Conservation (phyloP, 2,888 invertebrate species). For the Cecidostiba fungosa region DNA sequence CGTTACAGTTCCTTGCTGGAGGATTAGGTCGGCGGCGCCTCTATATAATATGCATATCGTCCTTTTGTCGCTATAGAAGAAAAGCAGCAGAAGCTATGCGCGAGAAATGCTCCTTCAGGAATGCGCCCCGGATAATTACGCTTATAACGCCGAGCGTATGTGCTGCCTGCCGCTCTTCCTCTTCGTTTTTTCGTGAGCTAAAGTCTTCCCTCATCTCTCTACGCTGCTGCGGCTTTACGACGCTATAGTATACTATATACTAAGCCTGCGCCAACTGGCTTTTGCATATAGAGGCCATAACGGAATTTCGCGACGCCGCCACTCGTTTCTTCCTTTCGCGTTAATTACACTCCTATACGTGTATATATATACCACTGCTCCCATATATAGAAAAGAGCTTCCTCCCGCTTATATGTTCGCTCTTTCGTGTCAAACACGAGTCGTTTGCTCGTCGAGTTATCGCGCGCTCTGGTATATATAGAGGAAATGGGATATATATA, state of each 20-base stretch:
- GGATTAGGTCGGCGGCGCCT: neutral
- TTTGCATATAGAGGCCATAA: constrained; percentile 11
- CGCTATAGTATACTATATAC: neutral
- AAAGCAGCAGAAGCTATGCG: neutral
- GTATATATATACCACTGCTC: neutral
- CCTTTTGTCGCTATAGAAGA: neutral
- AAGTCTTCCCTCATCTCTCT: neutral
- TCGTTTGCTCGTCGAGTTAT: neutral
- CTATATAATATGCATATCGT: neutral
- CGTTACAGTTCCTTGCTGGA: neutral
- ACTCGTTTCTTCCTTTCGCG: constrained; percentile 18
- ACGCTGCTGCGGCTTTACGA: constrained; percentile 6
- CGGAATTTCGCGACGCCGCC: constrained; percentile 30
- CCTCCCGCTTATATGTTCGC: neutral
- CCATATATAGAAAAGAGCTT: neutral
- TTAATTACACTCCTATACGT: constrained; percentile 9
- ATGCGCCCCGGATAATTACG: constrained; percentile 34
- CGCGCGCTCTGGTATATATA: neutral
- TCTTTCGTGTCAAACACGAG: neutral
- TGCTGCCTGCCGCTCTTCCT: neutral
- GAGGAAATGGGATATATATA: too few relatives aligned
- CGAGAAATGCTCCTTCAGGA: constrained; percentile 34
- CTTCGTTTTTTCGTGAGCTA: constrained; percentile 47
- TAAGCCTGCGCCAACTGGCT: constrained; percentile 10
- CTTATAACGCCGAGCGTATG: constrained; percentile 22